phyloP scores from a whole-genome alignment of 2,797 vertebrate species.

The Erpetoichthys calabaricus region DNA sequence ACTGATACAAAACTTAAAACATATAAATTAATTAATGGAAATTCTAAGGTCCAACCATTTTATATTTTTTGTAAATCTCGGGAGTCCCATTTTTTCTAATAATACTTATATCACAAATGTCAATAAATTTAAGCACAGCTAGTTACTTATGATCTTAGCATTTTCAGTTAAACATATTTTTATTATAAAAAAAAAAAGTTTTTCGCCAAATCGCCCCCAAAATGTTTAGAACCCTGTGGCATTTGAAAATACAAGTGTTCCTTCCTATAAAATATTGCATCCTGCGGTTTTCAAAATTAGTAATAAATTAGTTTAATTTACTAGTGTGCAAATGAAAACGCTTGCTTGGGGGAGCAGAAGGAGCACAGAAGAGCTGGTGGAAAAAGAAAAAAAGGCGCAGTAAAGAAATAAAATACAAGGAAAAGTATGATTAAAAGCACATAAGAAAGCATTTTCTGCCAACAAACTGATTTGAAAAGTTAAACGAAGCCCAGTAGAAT shows the following conservation, averaged over 20 bases:
- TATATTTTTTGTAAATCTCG: constrained; percentile 43
- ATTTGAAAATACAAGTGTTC: constrained; percentile 3
- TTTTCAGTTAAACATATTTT: constrained; percentile 36
- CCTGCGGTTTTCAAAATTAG: constrained; percentile 23
- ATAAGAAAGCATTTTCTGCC: too few relatives aligned
- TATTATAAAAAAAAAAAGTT: constrained; percentile 10
- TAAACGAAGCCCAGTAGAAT: constrained; percentile 3
- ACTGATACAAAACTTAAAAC: constrained; percentile 56
- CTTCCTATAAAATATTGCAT: constrained; percentile 17
- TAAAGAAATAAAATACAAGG: too few relatives aligned
- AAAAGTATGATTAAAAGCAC: too few relatives aligned
- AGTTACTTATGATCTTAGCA: constrained; percentile 25
- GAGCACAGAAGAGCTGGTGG: background rate
- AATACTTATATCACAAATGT: constrained; percentile 65
- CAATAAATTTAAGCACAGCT: constrained; percentile 24
- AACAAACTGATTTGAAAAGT: constrained; percentile 2
- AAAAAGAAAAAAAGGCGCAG: too few relatives aligned
- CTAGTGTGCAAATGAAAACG: constrained; percentile 6
- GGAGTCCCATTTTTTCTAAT: constrained; percentile 50
- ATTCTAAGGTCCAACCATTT: constrained; percentile 46
- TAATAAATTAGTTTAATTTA: constrained; percentile 43
- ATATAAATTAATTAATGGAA: constrained; percentile 73
- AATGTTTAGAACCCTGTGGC: too few relatives aligned
- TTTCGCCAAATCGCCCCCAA: too few relatives aligned
- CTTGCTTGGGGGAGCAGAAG: background rate